These are phyloP conservation scores for Ganaspis brasiliensis DNA, from an alignment of 2,888 invertebrate genomes.

Conservation along the genomic window DNA sequence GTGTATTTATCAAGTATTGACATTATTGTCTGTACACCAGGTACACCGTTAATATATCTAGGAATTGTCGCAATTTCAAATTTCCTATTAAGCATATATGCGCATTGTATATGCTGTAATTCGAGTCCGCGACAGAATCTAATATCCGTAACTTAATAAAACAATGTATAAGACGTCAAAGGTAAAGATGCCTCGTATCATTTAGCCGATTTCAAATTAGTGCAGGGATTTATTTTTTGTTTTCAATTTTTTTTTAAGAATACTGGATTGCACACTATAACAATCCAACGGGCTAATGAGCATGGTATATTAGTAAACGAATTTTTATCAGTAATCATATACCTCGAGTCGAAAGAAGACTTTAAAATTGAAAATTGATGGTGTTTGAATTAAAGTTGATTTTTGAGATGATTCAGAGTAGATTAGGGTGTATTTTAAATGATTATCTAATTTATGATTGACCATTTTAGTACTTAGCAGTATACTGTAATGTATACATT, in stretches of 20 bases:
- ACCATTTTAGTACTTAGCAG: background rate
- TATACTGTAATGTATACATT: background rate
- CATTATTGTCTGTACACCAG: conserved; percentile 51
- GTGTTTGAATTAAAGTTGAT: conserved; percentile 51
- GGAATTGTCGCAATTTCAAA: conserved; percentile 32
- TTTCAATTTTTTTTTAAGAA: conserved; percentile 10
- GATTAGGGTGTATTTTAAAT: background rate
- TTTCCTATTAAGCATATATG: conserved; percentile 52
- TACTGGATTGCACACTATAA: background rate
- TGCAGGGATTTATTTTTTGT: conserved; percentile 36
- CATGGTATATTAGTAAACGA: background rate
- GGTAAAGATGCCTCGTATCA: conserved; percentile 39
- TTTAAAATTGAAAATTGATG: conserved; percentile 67
- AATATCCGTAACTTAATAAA: conserved; percentile 34
- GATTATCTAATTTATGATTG: background rate
- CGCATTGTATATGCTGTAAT: conserved; percentile 43
- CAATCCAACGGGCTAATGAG: background rate
- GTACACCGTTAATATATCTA: conserved; percentile 46
- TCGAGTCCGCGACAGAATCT: conserved; percentile 25
- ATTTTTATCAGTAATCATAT: conserved; percentile 9
- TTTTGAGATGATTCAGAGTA: background rate
- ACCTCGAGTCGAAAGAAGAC: conserved; percentile 60
- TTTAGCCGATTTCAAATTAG: conserved; percentile 38
- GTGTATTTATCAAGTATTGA: conserved; percentile 59
- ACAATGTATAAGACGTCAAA: conserved; percentile 44